Percentiles rank a stretch among this genome's conserved stretches.
phyloP scores from a whole-genome alignment of 2,113 vertebrate species.

The Microcebus murinus region DNA sequence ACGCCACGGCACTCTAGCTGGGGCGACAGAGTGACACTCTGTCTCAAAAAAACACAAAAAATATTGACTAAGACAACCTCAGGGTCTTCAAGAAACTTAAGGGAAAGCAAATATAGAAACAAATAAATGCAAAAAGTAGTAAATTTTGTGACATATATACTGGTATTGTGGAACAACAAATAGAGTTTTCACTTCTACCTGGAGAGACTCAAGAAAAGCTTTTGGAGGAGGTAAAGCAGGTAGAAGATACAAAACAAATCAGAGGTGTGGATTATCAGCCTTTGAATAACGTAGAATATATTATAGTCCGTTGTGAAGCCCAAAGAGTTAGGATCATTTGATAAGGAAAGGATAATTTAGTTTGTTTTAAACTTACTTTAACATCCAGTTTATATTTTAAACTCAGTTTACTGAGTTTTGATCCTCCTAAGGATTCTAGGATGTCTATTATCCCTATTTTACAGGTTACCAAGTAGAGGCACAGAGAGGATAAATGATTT shows the following conservation, averaged over 20 bases:
- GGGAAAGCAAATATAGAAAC: conserved; percentile 7
- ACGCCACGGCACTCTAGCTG: no score
- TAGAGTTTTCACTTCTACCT: not conserved
- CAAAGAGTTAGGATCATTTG: not conserved
- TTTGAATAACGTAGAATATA: not conserved
- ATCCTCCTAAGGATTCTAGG: not conserved
- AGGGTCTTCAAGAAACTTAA: conserved; percentile 19
- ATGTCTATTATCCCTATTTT: not conserved
- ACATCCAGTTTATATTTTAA: conserved; percentile 49
- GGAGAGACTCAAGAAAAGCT: not conserved
- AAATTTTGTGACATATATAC: not conserved
- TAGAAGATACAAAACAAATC: not conserved
- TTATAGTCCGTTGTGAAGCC: not conserved
- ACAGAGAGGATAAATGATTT: conserved; percentile 20
- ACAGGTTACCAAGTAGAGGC: not conserved
- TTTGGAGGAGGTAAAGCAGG: not conserved
- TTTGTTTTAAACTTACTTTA: conserved; percentile 44
- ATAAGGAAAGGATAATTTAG: conserved; percentile 21
- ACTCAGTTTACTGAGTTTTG: not conserved
- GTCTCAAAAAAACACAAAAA: no score
- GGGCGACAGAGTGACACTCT: no score
- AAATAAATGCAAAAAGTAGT: not conserved
- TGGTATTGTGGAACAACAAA: not conserved
- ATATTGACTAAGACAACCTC: not conserved
- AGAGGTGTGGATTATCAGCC: not conserved